phyloP scores from a whole-genome alignment of 2,888 invertebrate genomes.

The Eristalis arbustorum region DNA sequence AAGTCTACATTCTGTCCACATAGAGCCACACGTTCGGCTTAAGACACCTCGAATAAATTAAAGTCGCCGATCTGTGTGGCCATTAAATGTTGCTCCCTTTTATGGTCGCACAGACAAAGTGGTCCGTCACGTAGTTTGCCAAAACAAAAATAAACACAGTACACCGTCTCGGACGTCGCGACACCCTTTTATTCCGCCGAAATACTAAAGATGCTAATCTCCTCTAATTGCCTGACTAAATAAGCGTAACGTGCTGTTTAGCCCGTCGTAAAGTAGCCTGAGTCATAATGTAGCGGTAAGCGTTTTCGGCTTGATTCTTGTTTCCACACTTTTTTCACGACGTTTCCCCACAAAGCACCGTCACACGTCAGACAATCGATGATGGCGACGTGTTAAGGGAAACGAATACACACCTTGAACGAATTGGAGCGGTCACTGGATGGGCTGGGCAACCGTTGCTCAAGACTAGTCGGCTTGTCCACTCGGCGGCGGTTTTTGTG shows the following conservation, averaged over 20 bases:
- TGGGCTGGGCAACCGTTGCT: background rate
- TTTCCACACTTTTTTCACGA: background rate
- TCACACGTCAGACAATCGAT: background rate
- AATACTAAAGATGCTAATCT: slow-evolving; percentile 22
- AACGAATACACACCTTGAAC: background rate
- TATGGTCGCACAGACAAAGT: background rate
- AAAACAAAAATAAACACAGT: background rate
- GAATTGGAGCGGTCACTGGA: background rate
- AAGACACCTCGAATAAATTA: background rate
- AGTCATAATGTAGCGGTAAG: background rate
- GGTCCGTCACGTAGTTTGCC: background rate
- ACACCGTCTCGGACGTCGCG: background rate
- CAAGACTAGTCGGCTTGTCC: no score
- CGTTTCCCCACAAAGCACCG: background rate
- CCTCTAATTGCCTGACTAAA: slow-evolving; percentile 26
- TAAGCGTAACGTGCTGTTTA: slow-evolving; percentile 26
- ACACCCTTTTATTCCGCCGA: background rate
- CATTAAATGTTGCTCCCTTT: background rate
- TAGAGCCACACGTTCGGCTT: background rate
- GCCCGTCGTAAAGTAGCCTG: background rate
- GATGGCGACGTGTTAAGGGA: background rate
- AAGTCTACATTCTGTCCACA: background rate
- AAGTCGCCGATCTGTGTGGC: background rate
- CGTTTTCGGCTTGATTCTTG: background rate
- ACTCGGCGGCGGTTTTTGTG: no score